Conservation (phyloP, 2,113 vertebrate genomes). For the Ptychochromis oligacanthus region DNA sequence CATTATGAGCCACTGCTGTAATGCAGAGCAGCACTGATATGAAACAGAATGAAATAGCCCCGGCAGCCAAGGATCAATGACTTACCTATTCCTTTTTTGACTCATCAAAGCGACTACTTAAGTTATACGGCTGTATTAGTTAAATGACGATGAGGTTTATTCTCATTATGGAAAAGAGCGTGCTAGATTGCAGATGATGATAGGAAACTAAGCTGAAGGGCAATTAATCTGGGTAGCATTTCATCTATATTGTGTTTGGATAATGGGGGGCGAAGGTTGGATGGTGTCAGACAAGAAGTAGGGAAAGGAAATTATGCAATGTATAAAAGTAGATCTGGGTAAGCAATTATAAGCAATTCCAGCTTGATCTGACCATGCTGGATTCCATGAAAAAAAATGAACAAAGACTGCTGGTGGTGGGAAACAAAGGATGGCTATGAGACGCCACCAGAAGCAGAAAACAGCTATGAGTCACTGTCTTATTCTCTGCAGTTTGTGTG, state of each 20-base stretch:
- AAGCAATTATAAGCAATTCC: slow-evolving; percentile 41
- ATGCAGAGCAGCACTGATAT: slow-evolving; percentile 49
- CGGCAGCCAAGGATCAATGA: slow-evolving; percentile 58
- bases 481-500: slow-evolving; percentile 7
- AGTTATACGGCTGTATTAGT: slow-evolving; percentile 61
- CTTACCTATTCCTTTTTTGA: slow-evolving; percentile 63
- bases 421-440: slow-evolving; percentile 21
- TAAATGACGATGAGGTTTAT: slow-evolving; percentile 52
- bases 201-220: slow-evolving; percentile 61
- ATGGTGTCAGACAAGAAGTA: slow-evolving; percentile 36
- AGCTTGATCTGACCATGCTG: not conserved
- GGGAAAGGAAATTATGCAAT: slow-evolving; percentile 43
- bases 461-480: slow-evolving; percentile 27
- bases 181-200: slow-evolving; percentile 55
- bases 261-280: slow-evolving; percentile 63
- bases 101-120: slow-evolving; percentile 71
- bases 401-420: slow-evolving; percentile 16
- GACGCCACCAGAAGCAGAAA: slow-evolving; percentile 4
- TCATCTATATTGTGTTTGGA: slow-evolving; percentile 66
- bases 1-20: slow-evolving; percentile 37
- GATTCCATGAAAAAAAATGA: slow-evolving; percentile 25
- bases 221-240: slow-evolving; percentile 68
- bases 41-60: slow-evolving; percentile 59
- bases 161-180: slow-evolving; percentile 57
- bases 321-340: slow-evolving; percentile 48